Conservation (phyloP, 2,797 vertebrate genomes). For the Hydrolagus colliei region DNA sequence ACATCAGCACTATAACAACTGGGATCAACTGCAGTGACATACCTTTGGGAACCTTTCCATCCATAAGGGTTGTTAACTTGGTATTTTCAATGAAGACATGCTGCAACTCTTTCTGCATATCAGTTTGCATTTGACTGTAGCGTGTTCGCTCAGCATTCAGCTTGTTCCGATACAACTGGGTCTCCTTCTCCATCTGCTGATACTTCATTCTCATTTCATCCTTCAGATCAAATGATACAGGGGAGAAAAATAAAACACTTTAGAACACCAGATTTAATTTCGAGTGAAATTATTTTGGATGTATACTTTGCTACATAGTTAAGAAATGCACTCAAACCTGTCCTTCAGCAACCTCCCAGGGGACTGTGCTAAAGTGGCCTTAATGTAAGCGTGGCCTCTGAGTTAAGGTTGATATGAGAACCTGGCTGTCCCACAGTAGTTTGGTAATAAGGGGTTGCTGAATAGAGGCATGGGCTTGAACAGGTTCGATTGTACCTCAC, state of each 20-base stretch:
- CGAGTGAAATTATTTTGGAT: no score
- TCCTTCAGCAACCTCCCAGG: no score
- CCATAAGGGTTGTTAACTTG: slow-evolving; percentile 64
- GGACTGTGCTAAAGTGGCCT: no score
- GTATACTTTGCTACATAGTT: no score
- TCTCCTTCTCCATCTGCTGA: slow-evolving; percentile 54
- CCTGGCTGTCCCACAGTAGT: no score
- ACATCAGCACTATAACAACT: background rate
- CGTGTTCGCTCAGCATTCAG: slow-evolving; percentile 49
- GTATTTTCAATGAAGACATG: slow-evolving; percentile 70
- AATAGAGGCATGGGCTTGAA: no score
- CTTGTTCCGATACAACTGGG: slow-evolving; percentile 45
- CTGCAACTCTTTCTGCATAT: slow-evolving; percentile 62
- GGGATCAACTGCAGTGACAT: slow-evolving; percentile 35
- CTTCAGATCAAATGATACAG: slow-evolving; percentile 41
- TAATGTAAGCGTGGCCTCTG: no score
- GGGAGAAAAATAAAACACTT: slow-evolving; percentile 9
- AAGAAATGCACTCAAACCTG: no score
- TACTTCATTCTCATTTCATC: slow-evolving; percentile 44
- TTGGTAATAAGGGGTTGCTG: no score
- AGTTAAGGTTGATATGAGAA: no score
- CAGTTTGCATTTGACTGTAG: slow-evolving; percentile 54
- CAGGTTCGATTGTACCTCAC: no score
- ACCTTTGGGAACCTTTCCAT: slow-evolving; percentile 81
- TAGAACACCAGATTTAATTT: background rate